Evolutionary conservation across 2,888 invertebrate genomes (phyloP), one percentile per base, ranked within the genome.

Genomic region (Ophion ventricosus): DNA sequence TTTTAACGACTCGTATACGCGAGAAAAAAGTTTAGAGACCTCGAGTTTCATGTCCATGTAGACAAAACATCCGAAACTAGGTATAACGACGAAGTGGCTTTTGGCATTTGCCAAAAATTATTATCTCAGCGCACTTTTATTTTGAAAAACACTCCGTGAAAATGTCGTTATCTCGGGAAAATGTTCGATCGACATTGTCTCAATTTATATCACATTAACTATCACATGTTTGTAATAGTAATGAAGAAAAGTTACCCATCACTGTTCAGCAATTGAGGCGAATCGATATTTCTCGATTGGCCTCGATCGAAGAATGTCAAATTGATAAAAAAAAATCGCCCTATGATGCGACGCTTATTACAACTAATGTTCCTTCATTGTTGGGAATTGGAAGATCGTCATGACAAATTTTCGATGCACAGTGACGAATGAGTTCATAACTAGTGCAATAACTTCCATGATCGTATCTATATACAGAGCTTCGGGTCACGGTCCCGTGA

Each of bases 281-380:
- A 63, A 63, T 61, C 61, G 73, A 74, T 74, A 49, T 40, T 35
- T 59, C 35, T 57, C 56, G n/a, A 57, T 72, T 57, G n/a, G 35
- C 43, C 64, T 75, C 29, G 17, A 10, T 49, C 26, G 14, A 23
- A 25, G n/a, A n/a, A 43, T n/a, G 26, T 20, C 49, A 29, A 29
- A 63, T 64, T 54, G 49, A 40, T 29, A n/a, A 17, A 54, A 17
- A 43, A 49, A 49, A 64, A n/a, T 23, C 35, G 29, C 20, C 20
- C 54, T 14, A 7, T 20, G 20, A 35, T 54, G 20, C 23, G n/a
- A 66, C 20, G 20, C 35, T 66, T 66, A 35, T 67, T 67, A 49
- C 8, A 0, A 73, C 29, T 56, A 56, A n/a, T 20, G 14, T 59
- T 72, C n/a, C 7, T 1, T 57, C 40, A 59, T 72, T 23, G 17